Evolutionary conservation across 2,113 vertebrate genomes (phyloP).

Genomic region (Notothenia rossii): DNA sequence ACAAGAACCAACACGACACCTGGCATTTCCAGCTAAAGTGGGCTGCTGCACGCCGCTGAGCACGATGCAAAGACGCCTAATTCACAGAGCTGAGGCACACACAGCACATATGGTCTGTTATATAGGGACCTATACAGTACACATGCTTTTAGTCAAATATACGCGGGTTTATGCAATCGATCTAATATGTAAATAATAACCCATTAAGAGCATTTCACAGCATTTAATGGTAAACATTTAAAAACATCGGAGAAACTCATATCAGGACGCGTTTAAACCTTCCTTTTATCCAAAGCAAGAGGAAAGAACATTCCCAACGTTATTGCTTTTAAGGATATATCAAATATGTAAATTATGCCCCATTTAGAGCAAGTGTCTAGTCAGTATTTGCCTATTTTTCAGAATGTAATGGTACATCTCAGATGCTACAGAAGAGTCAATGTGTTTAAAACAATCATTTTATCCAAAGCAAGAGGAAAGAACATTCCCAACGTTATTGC

Average conservation of each 20-base stretch:
- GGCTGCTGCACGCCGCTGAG: slow-evolving; percentile 75
- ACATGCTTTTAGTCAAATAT: not conserved
- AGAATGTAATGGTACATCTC: slow-evolving; percentile 11
- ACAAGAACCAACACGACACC: slow-evolving; percentile 83
- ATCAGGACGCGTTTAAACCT: too few species aligned
- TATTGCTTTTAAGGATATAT: not conserved
- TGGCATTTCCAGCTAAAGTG: slow-evolving; percentile 77
- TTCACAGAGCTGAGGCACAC: slow-evolving; percentile 30
- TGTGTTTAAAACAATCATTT: too few species aligned
- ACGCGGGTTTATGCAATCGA: too few species aligned
- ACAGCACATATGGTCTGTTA: slow-evolving; percentile 37
- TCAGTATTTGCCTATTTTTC: slow-evolving; percentile 29
- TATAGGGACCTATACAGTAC: not conserved
- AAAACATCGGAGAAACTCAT: too few species aligned
- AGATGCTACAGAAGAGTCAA: too few species aligned
- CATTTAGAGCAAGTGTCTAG: slow-evolving; percentile 1
- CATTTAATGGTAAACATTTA: too few species aligned
- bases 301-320: not conserved
- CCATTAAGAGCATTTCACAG: too few species aligned
- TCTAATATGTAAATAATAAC: too few species aligned
- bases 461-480: not conserved
- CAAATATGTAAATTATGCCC: not conserved
- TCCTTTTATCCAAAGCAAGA: too few species aligned
- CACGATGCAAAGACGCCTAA: slow-evolving; percentile 63
- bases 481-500: not conserved